Conservation (phyloP, 2,113 vertebrate species). For the Albula glossodonta region DNA sequence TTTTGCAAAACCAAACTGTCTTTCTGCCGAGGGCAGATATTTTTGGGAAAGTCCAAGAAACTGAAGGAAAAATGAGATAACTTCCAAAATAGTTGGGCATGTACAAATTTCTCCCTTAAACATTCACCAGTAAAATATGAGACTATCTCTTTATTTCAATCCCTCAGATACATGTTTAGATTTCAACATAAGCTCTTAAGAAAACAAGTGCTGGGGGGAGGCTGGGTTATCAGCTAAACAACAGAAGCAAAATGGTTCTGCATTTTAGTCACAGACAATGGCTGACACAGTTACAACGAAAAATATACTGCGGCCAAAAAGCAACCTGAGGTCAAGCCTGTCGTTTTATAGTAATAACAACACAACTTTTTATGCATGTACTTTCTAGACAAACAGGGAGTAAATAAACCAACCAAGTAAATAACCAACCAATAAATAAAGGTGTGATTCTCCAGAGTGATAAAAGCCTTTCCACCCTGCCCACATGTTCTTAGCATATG, state of each 20-base stretch:
- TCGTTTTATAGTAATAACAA: no score
- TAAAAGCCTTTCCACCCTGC: neutral
- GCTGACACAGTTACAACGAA: neutral
- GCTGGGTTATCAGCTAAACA: neutral
- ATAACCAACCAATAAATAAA: neutral
- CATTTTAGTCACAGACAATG: neutral
- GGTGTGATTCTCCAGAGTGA: neutral
- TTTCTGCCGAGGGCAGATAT: no score
- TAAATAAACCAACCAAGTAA: neutral
- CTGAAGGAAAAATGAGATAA: neutral
- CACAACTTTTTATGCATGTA: no score
- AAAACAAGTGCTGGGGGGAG: neutral
- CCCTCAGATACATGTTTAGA: conserved; percentile 7
- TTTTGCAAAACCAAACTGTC: no score
- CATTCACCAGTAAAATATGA: conserved; percentile 17
- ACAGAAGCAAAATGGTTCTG: neutral
- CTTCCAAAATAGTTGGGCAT: neutral
- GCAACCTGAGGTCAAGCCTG: no score
- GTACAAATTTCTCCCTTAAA: neutral
- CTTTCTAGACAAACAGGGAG: no score
- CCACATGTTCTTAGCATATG: neutral
- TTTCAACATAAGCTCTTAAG: neutral
- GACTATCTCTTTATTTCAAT: neutral
- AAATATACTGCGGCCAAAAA: no score
- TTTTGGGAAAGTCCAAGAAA: neutral